Percentiles rank a stretch among this genome's conserved stretches.
Conservation (phyloP, 2,888 invertebrate species). For the Ommatoiulus sabulosus region DNA sequence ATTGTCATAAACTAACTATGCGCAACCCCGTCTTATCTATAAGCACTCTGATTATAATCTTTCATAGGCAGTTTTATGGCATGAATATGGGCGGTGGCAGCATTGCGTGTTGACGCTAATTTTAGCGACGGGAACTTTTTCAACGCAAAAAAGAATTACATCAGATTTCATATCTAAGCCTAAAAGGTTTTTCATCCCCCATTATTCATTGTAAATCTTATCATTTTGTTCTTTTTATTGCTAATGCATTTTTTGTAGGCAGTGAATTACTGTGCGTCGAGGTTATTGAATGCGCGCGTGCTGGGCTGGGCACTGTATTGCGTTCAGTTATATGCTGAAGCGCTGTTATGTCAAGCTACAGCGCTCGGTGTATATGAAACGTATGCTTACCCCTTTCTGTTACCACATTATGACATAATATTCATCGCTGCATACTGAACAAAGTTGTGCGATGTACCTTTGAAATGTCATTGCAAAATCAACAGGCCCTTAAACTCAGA, state of each 20-base stretch:
- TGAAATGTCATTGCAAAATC: too few species aligned
- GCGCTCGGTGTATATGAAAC: too few species aligned
- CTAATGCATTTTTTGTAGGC: constrained; percentile 10
- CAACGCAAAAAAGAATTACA: neutral
- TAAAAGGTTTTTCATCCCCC: constrained; percentile 43
- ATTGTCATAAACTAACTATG: constrained; percentile 43
- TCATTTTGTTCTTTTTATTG: constrained; percentile 37
- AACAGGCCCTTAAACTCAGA: too few species aligned
- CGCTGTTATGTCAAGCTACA: neutral
- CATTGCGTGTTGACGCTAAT: constrained; percentile 36
- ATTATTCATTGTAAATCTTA: constrained; percentile 43
- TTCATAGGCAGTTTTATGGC: constrained; percentile 43
- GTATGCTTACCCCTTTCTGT: too few species aligned
- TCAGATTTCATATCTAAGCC: constrained; percentile 12
- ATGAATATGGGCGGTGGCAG: constrained; percentile 43
- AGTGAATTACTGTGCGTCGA: neutral
- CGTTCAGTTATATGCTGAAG: neutral
- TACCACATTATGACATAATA: too few species aligned
- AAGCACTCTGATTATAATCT: constrained; percentile 40
- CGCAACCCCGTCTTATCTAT: constrained; percentile 40
- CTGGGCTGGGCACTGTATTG: neutral
- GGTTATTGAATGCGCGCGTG: neutral
- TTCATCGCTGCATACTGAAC: too few species aligned
- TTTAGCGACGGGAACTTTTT: constrained; percentile 26
- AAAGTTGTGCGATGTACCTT: too few species aligned